These are phyloP conservation scores for Hippoglossus hippoglossus DNA, from an alignment of 2,797 vertebrate species.

Conservation along the genomic window DNA sequence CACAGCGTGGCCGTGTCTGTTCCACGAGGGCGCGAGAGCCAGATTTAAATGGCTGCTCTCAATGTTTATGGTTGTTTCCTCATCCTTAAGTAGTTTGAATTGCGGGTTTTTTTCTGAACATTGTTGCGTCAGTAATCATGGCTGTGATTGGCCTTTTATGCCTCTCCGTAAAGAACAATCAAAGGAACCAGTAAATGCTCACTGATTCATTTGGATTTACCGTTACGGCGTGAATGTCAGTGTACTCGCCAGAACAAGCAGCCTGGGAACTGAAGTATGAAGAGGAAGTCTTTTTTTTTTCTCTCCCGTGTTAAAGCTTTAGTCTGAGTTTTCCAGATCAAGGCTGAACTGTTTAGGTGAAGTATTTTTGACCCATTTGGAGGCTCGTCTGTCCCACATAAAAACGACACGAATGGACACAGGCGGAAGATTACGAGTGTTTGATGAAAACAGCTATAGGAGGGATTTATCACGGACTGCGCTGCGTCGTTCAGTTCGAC, in stretches of 20 bases:
- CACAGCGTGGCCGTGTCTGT: constrained; percentile 2
- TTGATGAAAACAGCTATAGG: constrained; percentile 49
- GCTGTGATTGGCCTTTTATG: constrained; percentile 26
- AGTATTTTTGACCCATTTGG: constrained; percentile 10
- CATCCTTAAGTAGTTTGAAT: constrained; percentile 36
- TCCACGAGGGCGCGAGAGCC: background rate
- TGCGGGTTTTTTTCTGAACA: constrained; percentile 21
- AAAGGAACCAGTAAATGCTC: constrained; percentile 14
- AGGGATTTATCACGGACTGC: constrained; percentile 26
- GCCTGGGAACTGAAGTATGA: background rate
- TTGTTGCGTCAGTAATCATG: constrained; percentile 40
- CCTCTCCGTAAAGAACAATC: constrained; percentile 21
- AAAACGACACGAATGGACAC: constrained; percentile 13
- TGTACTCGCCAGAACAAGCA: background rate
- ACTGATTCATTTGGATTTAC: constrained; percentile 1
- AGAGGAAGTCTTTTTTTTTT: background rate
- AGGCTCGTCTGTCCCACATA: constrained; percentile 16
- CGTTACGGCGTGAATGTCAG: background rate
- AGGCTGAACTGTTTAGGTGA: constrained; percentile 4
- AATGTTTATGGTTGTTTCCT: constrained; percentile 36
- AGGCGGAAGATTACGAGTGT: constrained; percentile 45
- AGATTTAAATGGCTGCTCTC: constrained; percentile 29
- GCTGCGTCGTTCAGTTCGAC: constrained; percentile 1
- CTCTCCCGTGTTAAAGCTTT: background rate
- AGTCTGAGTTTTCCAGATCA: constrained; percentile 31